Conservation (phyloP, 92 coral and sea anemone species). For the Paragorgia papillata region DNA sequence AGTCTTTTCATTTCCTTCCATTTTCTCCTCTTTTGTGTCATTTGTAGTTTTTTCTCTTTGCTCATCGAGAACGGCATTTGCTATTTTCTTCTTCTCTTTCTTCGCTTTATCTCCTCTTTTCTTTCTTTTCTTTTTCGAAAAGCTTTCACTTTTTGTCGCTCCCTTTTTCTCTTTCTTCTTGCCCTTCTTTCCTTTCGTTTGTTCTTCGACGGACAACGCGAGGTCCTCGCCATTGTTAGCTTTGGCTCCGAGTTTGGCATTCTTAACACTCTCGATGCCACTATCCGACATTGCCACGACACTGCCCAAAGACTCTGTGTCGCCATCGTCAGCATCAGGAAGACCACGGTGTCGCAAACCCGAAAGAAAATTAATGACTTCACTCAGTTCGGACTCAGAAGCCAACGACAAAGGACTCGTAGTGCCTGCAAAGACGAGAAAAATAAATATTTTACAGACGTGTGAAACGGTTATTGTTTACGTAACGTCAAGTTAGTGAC, state of each 20-base stretch:
- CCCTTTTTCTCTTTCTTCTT: slow-evolving; percentile 22
- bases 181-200: slow-evolving; percentile 39
- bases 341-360: slow-evolving; percentile 67
- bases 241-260: slow-evolving; percentile 54
- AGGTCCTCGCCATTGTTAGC: slow-evolving; percentile 13
- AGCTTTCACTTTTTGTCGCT: slow-evolving; percentile 33
- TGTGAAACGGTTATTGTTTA: neutral
- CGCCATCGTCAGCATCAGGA: slow-evolving; percentile 55
- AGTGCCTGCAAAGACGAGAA: slow-evolving; percentile 60
- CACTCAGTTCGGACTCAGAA: slow-evolving; percentile 91
- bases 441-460: neutral
- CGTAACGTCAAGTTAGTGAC: too few relatives aligned
- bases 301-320: slow-evolving; percentile 44
- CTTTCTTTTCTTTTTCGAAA: slow-evolving; percentile 23
- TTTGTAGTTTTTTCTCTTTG: neutral
- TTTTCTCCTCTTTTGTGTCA: neutral
- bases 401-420: slow-evolving; percentile 93
- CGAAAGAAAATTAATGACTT: slow-evolving; percentile 94
- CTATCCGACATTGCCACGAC: slow-evolving; percentile 34
- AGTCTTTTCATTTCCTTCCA: neutral
- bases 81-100: slow-evolving; percentile 22
- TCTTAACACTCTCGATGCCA: slow-evolving; percentile 64
- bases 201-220: slow-evolving; percentile 3
- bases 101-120: slow-evolving; percentile 19
- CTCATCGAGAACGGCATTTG: slow-evolving; percentile 14